phyloP scores from a whole-genome alignment of 2,888 invertebrate species.

The Scaptomyza tumidula region DNA sequence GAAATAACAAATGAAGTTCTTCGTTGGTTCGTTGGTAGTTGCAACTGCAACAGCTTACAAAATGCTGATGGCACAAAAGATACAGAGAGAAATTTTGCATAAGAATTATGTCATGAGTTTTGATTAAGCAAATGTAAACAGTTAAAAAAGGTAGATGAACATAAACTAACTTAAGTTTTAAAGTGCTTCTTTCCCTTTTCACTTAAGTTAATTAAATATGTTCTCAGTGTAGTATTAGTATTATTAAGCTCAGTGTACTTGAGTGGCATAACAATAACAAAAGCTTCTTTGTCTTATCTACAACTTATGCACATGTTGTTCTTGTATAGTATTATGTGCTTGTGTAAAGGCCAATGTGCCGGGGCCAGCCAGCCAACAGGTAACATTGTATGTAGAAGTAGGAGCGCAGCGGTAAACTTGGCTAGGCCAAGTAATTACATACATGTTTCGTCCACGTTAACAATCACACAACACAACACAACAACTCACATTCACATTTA shows the following conservation, averaged over 20 bases:
- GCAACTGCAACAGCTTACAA: slow-evolving; percentile 23
- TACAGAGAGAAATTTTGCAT: slow-evolving; percentile 10
- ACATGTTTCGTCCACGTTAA: slow-evolving; percentile 41
- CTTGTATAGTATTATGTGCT: neutral
- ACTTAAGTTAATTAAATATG: neutral
- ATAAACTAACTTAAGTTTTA: neutral
- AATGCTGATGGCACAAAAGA: slow-evolving; percentile 11
- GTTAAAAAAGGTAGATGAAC: neutral
- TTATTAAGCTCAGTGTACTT: slow-evolving; percentile 35
- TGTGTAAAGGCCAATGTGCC: slow-evolving; percentile 55
- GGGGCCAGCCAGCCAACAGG: slow-evolving; percentile 8
- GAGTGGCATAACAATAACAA: slow-evolving; percentile 46
- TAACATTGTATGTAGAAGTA: slow-evolving; percentile 20
- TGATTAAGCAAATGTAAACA: neutral
- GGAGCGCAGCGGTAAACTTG: slow-evolving; percentile 26
- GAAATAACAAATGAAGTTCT: slow-evolving; percentile 37
- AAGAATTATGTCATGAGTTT: neutral
- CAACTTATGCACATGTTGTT: neutral
- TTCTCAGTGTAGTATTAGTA: too few relatives aligned
- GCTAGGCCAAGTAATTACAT: slow-evolving; percentile 47
- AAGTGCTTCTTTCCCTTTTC: neutral
- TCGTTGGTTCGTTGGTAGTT: slow-evolving; percentile 16
- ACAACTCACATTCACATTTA: neutral
- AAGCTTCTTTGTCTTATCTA: slow-evolving; percentile 36
- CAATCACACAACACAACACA: slow-evolving; percentile 3